These are phyloP conservation scores for Hippasteria phrygiana DNA, from an alignment of 53 echinoderm and acorn worm species.

Conservation along the genomic window DNA sequence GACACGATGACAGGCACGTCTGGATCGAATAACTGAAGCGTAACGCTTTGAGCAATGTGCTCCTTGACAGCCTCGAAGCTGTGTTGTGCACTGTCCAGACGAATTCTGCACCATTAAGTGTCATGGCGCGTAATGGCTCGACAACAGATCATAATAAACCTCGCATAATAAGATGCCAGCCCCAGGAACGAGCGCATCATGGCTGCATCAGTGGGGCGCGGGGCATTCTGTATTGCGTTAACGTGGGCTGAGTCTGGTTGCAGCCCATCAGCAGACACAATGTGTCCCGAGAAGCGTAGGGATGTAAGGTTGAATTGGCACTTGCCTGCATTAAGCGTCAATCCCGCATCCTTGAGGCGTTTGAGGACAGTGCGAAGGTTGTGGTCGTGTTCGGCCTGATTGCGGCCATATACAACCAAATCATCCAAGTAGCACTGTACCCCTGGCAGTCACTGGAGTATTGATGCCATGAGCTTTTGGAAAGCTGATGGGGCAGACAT, in stretches of 20 bases:
- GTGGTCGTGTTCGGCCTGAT: constrained; percentile 25
- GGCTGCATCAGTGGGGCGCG: too few species aligned
- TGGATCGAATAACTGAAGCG: too few species aligned
- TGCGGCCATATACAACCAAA: constrained; percentile 19
- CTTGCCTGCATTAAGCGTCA: constrained; percentile 60
- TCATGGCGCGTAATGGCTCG: too few species aligned
- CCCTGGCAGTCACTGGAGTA: background rate
- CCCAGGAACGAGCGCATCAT: too few species aligned
- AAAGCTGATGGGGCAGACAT: background rate
- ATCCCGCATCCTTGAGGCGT: constrained; percentile 51
- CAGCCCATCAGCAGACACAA: constrained; percentile 55
- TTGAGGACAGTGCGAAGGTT: constrained; percentile 25
- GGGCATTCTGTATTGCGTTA: too few species aligned
- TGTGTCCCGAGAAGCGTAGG: constrained; percentile 65
- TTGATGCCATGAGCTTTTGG: background rate
- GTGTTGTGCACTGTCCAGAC: constrained; percentile 29
- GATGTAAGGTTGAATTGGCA: constrained; percentile 68
- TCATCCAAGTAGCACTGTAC: background rate
- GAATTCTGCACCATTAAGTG: constrained; percentile 28
- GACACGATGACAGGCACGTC: too few species aligned
- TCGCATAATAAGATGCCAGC: too few species aligned
- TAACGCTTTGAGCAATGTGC: constrained; percentile 11
- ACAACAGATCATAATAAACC: too few species aligned
- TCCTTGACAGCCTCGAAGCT: constrained; percentile 49
- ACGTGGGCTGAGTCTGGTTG: too few species aligned